Percentiles rank a stretch among this genome's conserved stretches.
phyloP scores from a whole-genome alignment of 2,888 invertebrate genomes.

The Orchesellides sinensis region DNA sequence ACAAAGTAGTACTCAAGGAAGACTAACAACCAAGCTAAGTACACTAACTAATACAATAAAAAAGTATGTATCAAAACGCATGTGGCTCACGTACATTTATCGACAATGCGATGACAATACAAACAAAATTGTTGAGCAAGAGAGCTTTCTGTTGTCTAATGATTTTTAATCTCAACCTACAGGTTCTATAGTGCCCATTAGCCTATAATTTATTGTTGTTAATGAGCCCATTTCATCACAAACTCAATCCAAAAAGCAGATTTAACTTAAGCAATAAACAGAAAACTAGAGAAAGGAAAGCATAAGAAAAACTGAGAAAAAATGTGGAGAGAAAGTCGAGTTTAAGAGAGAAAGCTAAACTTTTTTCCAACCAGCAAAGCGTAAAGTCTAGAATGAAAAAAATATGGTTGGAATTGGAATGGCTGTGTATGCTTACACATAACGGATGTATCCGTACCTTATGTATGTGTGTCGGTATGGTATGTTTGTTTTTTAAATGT shows the following conservation, averaged over 20 bases:
- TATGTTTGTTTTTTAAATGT: slow-evolving; percentile 3
- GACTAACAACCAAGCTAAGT: slow-evolving; percentile 27
- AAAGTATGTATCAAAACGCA: neutral
- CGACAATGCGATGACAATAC: neutral
- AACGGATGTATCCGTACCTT: neutral
- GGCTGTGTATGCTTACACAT: neutral
- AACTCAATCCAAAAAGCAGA: slow-evolving; percentile 65
- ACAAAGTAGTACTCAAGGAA: slow-evolving; percentile 45
- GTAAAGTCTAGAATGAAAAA: slow-evolving; percentile 18
- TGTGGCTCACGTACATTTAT: slow-evolving; percentile 28
- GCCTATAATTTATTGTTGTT: slow-evolving; percentile 64
- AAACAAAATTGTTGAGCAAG: slow-evolving; percentile 24
- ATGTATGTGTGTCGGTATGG: too few relatives aligned
- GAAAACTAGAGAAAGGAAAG: slow-evolving; percentile 13
- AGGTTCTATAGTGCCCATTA: slow-evolving; percentile 56
- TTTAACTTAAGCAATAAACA: slow-evolving; percentile 61
- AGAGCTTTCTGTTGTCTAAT: slow-evolving; percentile 50
- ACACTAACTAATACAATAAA: slow-evolving; percentile 36
- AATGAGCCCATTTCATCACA: slow-evolving; percentile 62
- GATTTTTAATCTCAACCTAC: slow-evolving; percentile 62
- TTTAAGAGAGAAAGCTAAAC: slow-evolving; percentile 34
- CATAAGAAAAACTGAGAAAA: slow-evolving; percentile 11
- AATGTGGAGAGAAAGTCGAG: slow-evolving; percentile 24
- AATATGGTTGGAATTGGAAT: neutral
- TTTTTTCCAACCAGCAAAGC: slow-evolving; percentile 38